Percentiles rank a stretch among this genome's conserved stretches.
Evolutionary conservation across 1,140 invertebrate genomes (phyloP).

Genomic region (Lepidurus arcticus): DNA sequence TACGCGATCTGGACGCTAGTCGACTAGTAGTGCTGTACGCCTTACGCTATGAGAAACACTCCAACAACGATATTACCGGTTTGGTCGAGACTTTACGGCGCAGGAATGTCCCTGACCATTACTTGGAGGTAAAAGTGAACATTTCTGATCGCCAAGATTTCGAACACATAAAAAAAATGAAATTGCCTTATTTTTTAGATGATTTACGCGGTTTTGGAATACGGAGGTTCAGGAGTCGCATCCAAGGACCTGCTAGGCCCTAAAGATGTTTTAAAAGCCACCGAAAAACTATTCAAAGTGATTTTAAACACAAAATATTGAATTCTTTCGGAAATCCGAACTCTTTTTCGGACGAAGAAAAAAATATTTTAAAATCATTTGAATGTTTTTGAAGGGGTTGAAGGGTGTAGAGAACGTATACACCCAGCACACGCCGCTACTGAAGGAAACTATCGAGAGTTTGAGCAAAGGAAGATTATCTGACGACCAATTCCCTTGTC

Average conservation of each 20-base stretch:
- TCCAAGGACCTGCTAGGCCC: conserved; percentile 41
- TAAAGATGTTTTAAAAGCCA: conserved; percentile 81
- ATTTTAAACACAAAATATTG: not conserved
- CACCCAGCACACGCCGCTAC: conserved; percentile 83
- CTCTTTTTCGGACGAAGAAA: no score
- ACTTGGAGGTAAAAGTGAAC: conserved; percentile 32
- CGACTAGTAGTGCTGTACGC: conserved; percentile 90
- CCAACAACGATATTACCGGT: conserved; percentile 71
- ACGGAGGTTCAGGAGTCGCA: conserved; percentile 63
- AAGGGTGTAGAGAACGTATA: conserved; percentile 97
- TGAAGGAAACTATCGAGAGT: conserved; percentile 81
- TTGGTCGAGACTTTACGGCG: conserved; percentile 67
- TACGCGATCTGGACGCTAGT: conserved; percentile 71
- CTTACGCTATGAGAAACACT: conserved; percentile 82
- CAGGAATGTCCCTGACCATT: conserved; percentile 54
- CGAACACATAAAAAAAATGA: not conserved
- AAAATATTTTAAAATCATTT: conserved; percentile 27
- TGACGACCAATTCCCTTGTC: conserved; percentile 69
- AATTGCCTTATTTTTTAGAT: not conserved
- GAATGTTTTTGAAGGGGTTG: conserved; percentile 54
- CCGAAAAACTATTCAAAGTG: conserved; percentile 83
- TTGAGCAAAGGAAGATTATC: conserved; percentile 78
- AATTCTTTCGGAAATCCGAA: not conserved
- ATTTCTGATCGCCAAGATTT: not conserved
- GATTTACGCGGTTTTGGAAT: conserved; percentile 62